These are phyloP conservation scores for Tachysurus vachellii DNA, from an alignment of 2,113 vertebrate species.

Conservation along the genomic window DNA sequence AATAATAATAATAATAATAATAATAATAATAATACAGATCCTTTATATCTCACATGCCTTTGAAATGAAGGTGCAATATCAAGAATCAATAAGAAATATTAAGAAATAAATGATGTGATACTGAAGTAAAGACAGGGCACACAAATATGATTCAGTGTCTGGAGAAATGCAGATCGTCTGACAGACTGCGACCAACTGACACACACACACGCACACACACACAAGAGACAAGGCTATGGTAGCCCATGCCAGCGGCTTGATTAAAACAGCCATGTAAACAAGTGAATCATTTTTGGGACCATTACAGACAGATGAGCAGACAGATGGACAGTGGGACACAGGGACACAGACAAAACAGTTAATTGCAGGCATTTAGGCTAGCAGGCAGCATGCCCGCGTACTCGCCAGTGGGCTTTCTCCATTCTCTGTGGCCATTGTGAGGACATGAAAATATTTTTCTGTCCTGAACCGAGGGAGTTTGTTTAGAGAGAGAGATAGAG, in stretches of 20 bases:
- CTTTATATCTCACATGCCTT: neutral
- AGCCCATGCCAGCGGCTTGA: slow-evolving; percentile 42
- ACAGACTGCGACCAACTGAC: slow-evolving; percentile 48
- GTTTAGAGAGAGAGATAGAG: slow-evolving; percentile 55
- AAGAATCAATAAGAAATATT: neutral
- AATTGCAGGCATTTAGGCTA: slow-evolving; percentile 45
- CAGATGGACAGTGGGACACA: slow-evolving; percentile 37
- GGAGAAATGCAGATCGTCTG: slow-evolving; percentile 19
- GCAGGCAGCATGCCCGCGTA: slow-evolving; percentile 10
- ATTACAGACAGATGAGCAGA: slow-evolving; percentile 38
- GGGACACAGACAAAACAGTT: slow-evolving; percentile 43
- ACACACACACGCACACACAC: slow-evolving; percentile 32
- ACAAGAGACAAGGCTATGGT: slow-evolving; percentile 22
- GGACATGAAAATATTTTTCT: slow-evolving; percentile 47
- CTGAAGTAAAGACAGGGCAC: neutral
- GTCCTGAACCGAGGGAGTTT: slow-evolving; percentile 67
- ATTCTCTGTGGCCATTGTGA: slow-evolving; percentile 21
- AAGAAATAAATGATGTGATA: slow-evolving; percentile 12
- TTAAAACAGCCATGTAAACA: slow-evolving; percentile 54
- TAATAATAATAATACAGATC: neutral
- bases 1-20: neutral
- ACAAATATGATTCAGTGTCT: slow-evolving; percentile 41
- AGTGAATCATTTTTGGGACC: slow-evolving; percentile 51
- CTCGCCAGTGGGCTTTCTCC: slow-evolving; percentile 16
- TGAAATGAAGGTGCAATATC: neutral